Percentiles rank a stretch among this genome's conserved stretches.
These are phyloP conservation scores for Micronisus gabar DNA, from an alignment of 2,113 vertebrate genomes.

Conservation along the genomic window DNA sequence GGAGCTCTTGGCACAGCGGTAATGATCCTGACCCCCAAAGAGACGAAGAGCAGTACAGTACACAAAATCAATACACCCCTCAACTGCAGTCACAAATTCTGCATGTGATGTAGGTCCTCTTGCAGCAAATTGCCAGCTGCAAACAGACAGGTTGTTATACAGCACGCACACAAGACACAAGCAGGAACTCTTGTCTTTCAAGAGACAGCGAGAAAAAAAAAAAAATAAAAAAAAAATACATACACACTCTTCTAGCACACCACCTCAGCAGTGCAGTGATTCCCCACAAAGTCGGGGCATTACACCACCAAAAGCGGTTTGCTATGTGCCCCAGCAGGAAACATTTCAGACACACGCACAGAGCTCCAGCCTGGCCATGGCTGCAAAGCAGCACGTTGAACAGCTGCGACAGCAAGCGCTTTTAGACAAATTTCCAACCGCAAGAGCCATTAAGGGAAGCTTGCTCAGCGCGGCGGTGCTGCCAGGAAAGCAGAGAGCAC, in stretches of 20 bases:
- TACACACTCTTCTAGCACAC: not conserved
- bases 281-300: not conserved
- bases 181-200: not conserved
- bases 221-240: too few relatives aligned
- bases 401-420: not conserved
- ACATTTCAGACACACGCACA: not conserved
- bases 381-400: not conserved
- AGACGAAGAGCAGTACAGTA: not conserved
- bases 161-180: not conserved
- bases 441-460: not conserved
- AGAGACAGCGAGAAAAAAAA: not conserved
- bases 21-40: not conserved
- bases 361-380: not conserved
- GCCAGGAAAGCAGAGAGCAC: not conserved
- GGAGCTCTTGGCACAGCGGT: not conserved
- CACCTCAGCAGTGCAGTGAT: not conserved
- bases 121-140: not conserved
- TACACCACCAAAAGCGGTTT: not conserved
- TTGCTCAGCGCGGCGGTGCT: not conserved
- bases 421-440: not conserved
- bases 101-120: not conserved
- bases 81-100: not conserved
- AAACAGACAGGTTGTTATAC: not conserved
- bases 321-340: not conserved
- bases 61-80: not conserved